phyloP scores from a whole-genome alignment of 2,888 invertebrate species.

The Synergus laeviventris region DNA sequence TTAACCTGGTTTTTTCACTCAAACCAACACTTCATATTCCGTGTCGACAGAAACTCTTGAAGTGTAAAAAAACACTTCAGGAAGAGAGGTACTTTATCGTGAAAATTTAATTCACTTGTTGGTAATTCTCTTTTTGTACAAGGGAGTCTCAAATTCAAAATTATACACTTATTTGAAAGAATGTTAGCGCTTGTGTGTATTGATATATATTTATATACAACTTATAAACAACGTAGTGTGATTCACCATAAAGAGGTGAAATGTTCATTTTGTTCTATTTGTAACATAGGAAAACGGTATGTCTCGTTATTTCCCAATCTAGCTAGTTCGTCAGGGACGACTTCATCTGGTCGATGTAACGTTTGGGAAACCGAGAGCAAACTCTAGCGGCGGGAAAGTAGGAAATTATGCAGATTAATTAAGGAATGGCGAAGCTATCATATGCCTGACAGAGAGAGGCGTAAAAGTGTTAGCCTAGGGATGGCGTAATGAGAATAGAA shows the following conservation, averaged over 20 bases:
- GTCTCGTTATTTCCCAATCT: constrained; percentile 48
- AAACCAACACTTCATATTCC: constrained; percentile 18
- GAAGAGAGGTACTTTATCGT: constrained; percentile 1
- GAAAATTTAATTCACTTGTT: constrained; percentile 18
- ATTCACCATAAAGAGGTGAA: too few relatives aligned
- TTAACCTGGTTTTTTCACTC: constrained; percentile 44
- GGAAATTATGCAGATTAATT: constrained; percentile 66
- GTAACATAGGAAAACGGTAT: not conserved
- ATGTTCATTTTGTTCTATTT: not conserved
- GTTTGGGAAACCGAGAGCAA: constrained; percentile 46
- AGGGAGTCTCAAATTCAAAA: too few relatives aligned
- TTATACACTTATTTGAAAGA: too few relatives aligned
- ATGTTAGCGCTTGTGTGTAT: too few relatives aligned
- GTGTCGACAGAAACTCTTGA: not conserved
- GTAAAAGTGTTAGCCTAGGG: constrained; percentile 23
- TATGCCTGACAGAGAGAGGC: constrained; percentile 26
- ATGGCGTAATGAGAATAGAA: constrained; percentile 34
- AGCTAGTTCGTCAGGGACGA: constrained; percentile 54
- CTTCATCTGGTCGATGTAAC: constrained; percentile 63
- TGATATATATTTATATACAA: too few relatives aligned
- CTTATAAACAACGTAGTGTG: too few relatives aligned
- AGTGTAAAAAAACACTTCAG: constrained; percentile 16
- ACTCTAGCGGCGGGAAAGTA: constrained; percentile 56
- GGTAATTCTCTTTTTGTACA: not conserved
- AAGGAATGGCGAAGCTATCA: constrained; percentile 58